Percentiles rank a stretch among this genome's conserved stretches.
phyloP scores from a whole-genome alignment of 1,140 invertebrate genomes.

The Macrostomum lignano region DNA sequence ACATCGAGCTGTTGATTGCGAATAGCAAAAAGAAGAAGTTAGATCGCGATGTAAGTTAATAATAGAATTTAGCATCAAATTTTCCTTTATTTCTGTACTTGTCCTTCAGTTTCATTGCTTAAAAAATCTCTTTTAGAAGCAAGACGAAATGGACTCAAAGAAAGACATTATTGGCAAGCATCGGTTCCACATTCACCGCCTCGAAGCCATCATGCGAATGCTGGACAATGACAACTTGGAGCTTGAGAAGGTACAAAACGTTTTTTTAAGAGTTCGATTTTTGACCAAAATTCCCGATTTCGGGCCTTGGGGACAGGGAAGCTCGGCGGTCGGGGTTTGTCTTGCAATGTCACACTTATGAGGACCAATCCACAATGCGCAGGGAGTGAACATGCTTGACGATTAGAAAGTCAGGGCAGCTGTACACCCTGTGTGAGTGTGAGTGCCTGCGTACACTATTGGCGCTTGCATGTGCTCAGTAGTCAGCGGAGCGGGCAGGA shows the following conservation, averaged over 20 bases:
- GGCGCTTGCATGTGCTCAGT: too few relatives aligned
- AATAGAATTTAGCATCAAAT: neutral
- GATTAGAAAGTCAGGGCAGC: too few relatives aligned
- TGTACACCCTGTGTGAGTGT: too few relatives aligned
- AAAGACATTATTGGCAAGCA: conserved; percentile 35
- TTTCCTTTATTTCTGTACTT: conserved; percentile 5
- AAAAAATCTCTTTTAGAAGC: conserved; percentile 33
- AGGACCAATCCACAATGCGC: too few relatives aligned
- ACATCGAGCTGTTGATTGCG: conserved; percentile 68
- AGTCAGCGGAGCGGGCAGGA: too few relatives aligned
- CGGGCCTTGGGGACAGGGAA: too few relatives aligned
- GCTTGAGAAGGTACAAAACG: conserved; percentile 45
- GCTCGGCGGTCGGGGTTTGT: too few relatives aligned
- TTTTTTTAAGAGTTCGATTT: too few relatives aligned
- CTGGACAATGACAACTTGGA: conserved; percentile 92
- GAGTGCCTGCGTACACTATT: too few relatives aligned
- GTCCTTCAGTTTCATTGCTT: conserved; percentile 1
- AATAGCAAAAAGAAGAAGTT: conserved; percentile 72
- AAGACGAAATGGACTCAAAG: conserved; percentile 69
- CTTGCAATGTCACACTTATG: too few relatives aligned
- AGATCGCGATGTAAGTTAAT: conserved; percentile 47
- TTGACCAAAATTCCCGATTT: too few relatives aligned
- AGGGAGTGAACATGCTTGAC: too few relatives aligned
- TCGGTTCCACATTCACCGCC: conserved; percentile 80
- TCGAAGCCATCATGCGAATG: conserved; percentile 83